Evolutionary conservation across 2,113 vertebrate species (phyloP), one percentile per base, ranked within the genome.

Genomic region (Columba livia): DNA sequence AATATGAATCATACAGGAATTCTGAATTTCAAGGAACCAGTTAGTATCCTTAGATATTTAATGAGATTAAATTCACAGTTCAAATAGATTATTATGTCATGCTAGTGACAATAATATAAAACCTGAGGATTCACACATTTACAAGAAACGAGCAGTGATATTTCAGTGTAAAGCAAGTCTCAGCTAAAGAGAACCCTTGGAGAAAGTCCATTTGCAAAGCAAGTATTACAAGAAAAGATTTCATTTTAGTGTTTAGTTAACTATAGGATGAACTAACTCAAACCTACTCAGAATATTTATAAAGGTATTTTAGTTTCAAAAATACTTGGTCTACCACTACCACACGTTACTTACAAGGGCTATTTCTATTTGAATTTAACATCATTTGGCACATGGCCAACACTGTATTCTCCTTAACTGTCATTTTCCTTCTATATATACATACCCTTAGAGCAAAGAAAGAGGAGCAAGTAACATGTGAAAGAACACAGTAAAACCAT

Each of bases 301-400:
- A 74, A 72, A 89, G 77, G 48, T 80, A 78, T 80, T 93, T 93
- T 42, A 58, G 75, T 69, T 88, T 64, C 69, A 84, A 78, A 90
- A 93, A 87, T 78, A 81, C 60, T 81, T 85, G 29, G 42, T 79
- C 73, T 81, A 53, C 79, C 78, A 69, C 44, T 61, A 67, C 36
- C n/a, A 83, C 29, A 81, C 78, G 90, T 92, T 24, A n/a, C 77
- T 90, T 81, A 47, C 25, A 50, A 64, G 25, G 83, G 47, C 48
- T 89, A 86, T 58, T 93, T 92, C 79, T 74, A 36, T 62, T 60
- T 84, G 48, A 88, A 89, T 86, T 72, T 72, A 69, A 65, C 79
- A 93, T 69, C 31, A 58, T 29, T 34, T 86, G 58, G 42, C 53
- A 51, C 1, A 7, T 31, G 65, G 65, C 65, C 83, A 90, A 47